phyloP scores from a whole-genome alignment of 2,797 vertebrate genomes.

The Crocodylus rhombifer region DNA sequence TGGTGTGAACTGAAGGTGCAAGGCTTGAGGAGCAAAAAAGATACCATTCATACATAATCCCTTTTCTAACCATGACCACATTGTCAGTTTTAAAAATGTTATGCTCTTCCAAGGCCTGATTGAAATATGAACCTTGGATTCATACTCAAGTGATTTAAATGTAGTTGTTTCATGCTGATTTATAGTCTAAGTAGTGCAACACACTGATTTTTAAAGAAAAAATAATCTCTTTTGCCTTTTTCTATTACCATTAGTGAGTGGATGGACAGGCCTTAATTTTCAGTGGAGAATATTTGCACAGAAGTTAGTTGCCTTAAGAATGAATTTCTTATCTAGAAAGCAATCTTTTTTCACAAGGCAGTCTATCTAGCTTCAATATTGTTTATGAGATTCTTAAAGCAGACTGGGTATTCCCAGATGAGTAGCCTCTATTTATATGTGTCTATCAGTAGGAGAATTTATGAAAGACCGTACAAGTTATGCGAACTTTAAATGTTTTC shows the following conservation, averaged over 20 bases:
- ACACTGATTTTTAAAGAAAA: conserved; percentile 28
- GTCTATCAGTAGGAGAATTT: conserved; percentile 33
- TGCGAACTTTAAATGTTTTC: conserved; percentile 69
- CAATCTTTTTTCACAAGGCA: conserved; percentile 36
- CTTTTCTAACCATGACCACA: not conserved
- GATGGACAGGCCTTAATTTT: conserved; percentile 18
- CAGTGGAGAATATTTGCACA: conserved; percentile 13
- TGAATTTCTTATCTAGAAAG: conserved; percentile 47
- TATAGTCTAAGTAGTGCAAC: rapidly evolving
- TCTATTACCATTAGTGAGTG: not conserved
- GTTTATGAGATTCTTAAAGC: not conserved
- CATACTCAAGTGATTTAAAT: not conserved
- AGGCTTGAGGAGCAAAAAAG: not conserved
- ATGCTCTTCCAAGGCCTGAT: not conserved
- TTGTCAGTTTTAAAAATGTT: not conserved
- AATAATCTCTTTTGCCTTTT: not conserved
- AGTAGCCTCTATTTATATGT: conserved; percentile 33
- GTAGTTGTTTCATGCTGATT: not conserved
- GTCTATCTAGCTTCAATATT: not conserved
- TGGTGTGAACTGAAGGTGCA: not conserved
- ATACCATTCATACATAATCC: not conserved
- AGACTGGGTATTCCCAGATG: conserved; percentile 44
- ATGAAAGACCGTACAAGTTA: conserved; percentile 78
- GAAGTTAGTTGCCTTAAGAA: conserved; percentile 28
- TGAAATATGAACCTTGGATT: not conserved